A percentile compares a stretch with the other conserved stretches of the same genome.
Conservation (phyloP, 2,888 invertebrate genomes). For the Rugalucina vietnamica region DNA sequence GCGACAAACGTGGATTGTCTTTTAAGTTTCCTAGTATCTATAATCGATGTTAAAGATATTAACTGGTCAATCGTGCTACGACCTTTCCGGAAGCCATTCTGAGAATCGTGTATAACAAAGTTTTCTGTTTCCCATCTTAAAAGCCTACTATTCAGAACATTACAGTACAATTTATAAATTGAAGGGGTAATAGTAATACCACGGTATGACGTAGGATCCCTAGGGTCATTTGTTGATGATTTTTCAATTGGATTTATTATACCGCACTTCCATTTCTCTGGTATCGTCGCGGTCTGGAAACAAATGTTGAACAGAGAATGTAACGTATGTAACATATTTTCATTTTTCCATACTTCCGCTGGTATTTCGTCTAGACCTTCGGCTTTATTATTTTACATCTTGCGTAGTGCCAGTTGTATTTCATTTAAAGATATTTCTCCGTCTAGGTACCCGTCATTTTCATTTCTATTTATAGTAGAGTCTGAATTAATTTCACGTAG, state of each 20-base stretch:
- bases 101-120: neutral
- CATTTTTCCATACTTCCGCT: neutral
- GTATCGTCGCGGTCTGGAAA: neutral
- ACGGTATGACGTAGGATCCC: neutral
- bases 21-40: slow-evolving; percentile 12
- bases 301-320: neutral
- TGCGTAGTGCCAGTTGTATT: neutral
- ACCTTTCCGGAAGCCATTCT: neutral
- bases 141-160: neutral
- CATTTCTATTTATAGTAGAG: neutral
- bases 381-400: neutral
- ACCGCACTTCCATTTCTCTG: neutral
- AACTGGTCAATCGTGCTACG: neutral
- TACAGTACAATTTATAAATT: neutral
- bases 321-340: neutral
- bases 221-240: neutral
- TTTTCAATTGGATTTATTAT: neutral
- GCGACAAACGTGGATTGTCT: neutral
- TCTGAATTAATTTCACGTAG: neutral
- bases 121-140: neutral
- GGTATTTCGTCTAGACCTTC: neutral
- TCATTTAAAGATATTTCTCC: neutral
- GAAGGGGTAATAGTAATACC: neutral
- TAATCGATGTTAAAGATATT: neutral
- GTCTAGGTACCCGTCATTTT: neutral